These are phyloP conservation scores for Megalopta genalis DNA, from an alignment of 1,140 invertebrate genomes.

Conservation along the genomic window DNA sequence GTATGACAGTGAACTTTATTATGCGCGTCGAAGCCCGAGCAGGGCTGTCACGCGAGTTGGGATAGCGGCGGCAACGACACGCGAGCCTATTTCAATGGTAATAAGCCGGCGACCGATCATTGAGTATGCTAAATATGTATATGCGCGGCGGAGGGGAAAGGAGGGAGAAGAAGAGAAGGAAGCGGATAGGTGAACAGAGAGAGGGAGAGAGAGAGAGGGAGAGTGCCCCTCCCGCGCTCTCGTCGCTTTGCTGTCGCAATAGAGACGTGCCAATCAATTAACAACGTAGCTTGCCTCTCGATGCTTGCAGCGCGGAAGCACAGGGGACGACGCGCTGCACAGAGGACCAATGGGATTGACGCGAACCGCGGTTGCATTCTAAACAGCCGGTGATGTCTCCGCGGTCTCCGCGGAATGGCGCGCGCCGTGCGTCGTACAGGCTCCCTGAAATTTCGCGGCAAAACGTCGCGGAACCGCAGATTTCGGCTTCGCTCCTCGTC, in stretches of 20 bases:
- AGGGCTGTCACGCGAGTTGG: conserved; percentile 61
- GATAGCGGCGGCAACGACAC: conserved; percentile 46
- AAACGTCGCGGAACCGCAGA: background rate
- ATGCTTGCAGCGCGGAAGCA: conserved; percentile 36
- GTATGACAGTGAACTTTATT: conserved; percentile 68
- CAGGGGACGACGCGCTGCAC: conserved; percentile 35
- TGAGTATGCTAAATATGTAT: conserved; percentile 67
- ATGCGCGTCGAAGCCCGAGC: conserved; percentile 59
- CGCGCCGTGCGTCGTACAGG: conserved; percentile 9
- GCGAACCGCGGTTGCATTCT: conserved; percentile 66
- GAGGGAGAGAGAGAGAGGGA: background rate
- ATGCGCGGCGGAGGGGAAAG: conserved; percentile 7
- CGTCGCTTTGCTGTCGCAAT: conserved; percentile 21
- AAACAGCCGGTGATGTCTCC: conserved; percentile 62
- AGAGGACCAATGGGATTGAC: conserved; percentile 60
- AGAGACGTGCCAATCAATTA: conserved; percentile 73
- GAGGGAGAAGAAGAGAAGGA: background rate
- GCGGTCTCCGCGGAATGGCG: conserved; percentile 19
- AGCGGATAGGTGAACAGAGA: background rate
- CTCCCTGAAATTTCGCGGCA: conserved; percentile 37
- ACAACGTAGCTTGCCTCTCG: conserved; percentile 53
- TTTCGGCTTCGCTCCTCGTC: background rate
- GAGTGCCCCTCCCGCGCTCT: background rate
- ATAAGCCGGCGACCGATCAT: conserved; percentile 67
- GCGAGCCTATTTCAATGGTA: conserved; percentile 70